Evolutionary conservation across 92 coral and sea anemone species (phyloP).

Genomic region (Muricea muricata): DNA sequence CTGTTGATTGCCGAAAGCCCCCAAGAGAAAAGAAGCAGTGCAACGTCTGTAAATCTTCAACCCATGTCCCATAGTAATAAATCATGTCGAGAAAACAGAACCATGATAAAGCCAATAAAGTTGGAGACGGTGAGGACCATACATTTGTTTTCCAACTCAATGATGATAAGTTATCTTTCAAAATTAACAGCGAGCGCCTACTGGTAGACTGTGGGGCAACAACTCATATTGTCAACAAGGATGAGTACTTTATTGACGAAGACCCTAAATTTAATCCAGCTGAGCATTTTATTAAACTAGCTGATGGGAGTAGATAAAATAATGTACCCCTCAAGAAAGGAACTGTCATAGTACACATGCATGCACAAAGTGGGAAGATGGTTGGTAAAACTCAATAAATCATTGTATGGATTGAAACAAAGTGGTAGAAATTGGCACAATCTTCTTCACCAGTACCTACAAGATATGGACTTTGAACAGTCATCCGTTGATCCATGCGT

Average conservation of each 20-base stretch:
- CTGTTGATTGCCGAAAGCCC: neutral
- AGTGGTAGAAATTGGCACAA: no score
- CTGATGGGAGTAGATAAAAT: slow-evolving; percentile 58
- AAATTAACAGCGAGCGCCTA: neutral
- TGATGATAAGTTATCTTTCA: neutral
- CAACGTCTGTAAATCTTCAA: neutral
- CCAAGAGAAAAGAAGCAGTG: neutral
- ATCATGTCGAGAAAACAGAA: slow-evolving; percentile 24
- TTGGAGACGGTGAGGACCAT: slow-evolving; percentile 1
- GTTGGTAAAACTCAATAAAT: slow-evolving; percentile 28
- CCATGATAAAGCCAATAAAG: neutral
- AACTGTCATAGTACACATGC: no score
- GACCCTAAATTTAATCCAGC: slow-evolving; percentile 33
- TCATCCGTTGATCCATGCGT: neutral
- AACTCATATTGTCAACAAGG: no score
- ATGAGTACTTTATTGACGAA: slow-evolving; percentile 29
- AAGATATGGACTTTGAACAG: neutral
- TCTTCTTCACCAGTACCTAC: no score
- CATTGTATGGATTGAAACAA: no score
- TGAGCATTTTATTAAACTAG: slow-evolving; percentile 38
- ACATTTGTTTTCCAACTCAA: slow-evolving; percentile 40
- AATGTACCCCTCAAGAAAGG: slow-evolving; percentile 48
- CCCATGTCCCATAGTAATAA: neutral
- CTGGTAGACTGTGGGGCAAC: slow-evolving; percentile 60
- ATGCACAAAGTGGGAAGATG: no score